phyloP scores from a whole-genome alignment of 2,113 vertebrate species.

The Burhinus bistriatus region DNA sequence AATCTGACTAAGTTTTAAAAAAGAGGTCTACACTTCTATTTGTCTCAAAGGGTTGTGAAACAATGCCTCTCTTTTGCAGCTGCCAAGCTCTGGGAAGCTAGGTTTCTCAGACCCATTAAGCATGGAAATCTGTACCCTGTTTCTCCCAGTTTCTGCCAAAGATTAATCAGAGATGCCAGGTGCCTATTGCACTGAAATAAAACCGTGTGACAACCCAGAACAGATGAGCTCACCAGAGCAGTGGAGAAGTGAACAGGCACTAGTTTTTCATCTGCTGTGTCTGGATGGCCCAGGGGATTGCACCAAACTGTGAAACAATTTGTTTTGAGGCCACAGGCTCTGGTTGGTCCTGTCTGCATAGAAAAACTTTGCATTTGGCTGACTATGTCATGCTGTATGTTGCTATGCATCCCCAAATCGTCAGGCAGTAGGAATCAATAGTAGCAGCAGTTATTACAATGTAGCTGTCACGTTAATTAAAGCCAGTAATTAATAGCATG shows the following conservation, averaged over 20 bases:
- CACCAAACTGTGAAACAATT: neutral
- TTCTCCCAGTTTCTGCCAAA: neutral
- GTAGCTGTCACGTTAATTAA: neutral
- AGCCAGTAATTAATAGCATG: neutral
- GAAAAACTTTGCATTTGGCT: neutral
- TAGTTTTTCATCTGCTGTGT: neutral
- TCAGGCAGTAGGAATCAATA: neutral
- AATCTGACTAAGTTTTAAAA: neutral
- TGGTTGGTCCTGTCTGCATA: neutral
- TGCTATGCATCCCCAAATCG: neutral
- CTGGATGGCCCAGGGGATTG: neutral
- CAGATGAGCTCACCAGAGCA: neutral
- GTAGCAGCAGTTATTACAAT: neutral
- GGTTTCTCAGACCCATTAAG: neutral
- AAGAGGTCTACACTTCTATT: neutral
- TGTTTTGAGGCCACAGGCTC: neutral
- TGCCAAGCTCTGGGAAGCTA: constrained; percentile 28
- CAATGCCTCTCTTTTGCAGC: neutral
- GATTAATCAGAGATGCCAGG: neutral
- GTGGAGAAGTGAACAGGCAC: neutral
- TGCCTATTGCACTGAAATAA: neutral
- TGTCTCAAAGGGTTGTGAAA: neutral
- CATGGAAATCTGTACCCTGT: neutral
- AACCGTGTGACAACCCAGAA: neutral
- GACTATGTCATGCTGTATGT: neutral